Conservation (phyloP, 2,797 vertebrate genomes). For the Lagodon rhomboides region DNA sequence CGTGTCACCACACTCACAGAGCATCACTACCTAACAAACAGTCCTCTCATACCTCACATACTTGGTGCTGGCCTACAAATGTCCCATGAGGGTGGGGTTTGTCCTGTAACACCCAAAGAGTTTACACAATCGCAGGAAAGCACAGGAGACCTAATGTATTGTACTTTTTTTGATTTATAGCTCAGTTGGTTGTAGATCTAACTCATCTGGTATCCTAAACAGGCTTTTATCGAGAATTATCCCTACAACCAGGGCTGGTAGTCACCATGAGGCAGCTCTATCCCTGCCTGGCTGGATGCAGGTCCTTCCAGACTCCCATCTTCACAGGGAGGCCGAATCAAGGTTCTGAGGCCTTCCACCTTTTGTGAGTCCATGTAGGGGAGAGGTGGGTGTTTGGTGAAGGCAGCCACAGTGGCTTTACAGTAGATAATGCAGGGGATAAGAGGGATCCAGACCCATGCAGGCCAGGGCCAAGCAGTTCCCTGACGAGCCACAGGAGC, state of each 20-base stretch:
- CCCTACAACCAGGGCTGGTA: background rate
- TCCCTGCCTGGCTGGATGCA: background rate
- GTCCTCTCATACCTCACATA: constrained; percentile 35
- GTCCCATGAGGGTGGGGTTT: constrained; percentile 62
- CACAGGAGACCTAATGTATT: constrained; percentile 2
- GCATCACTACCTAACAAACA: background rate
- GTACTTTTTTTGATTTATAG: background rate
- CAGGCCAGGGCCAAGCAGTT: constrained; percentile 74
- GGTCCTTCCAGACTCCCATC: background rate
- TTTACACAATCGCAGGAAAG: constrained; percentile 40
- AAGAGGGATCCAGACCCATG: constrained; percentile 44
- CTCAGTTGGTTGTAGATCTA: background rate
- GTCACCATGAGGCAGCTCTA: constrained; percentile 22
- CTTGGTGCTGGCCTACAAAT: constrained; percentile 30
- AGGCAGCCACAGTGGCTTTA: background rate
- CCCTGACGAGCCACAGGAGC: constrained; percentile 64
- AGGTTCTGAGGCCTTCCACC: background rate
- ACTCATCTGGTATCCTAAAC: no score
- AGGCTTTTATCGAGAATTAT: background rate
- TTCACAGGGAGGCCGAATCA: background rate
- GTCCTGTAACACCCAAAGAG: constrained; percentile 27
- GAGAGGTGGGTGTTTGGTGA: constrained; percentile 7
- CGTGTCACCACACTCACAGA: background rate
- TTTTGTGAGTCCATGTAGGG: constrained; percentile 34
- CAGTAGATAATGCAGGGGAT: constrained; percentile 31